phyloP scores from a whole-genome alignment of 2,797 vertebrate genomes.

The Phrynocephalus forsythii region DNA sequence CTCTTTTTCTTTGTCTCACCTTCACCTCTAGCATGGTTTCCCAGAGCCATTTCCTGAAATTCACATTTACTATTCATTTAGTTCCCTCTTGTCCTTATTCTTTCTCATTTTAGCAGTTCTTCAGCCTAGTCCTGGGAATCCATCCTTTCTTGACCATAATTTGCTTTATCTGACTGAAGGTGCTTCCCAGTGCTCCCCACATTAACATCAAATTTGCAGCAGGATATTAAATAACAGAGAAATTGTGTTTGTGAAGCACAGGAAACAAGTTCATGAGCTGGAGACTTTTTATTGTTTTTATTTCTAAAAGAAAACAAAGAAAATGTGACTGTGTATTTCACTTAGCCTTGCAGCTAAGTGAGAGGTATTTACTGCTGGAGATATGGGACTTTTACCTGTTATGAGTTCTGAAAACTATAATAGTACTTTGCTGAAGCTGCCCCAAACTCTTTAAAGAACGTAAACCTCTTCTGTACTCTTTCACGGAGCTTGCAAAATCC shows the following conservation, averaged over 20 bases:
- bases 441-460: neutral
- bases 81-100: neutral
- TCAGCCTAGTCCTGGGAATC: neutral
- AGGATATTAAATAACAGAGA: neutral
- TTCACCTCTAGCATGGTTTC: neutral
- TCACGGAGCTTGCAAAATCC: neutral
- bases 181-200: neutral
- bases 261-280: neutral
- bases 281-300: neutral
- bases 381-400: conserved; percentile 2
- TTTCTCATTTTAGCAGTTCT: conserved; percentile 14
- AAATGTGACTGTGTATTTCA: neutral
- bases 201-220: conserved; percentile 3
- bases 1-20: neutral
- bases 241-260: neutral
- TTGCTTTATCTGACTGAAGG: conserved; percentile 2
- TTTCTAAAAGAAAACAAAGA: neutral
- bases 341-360: neutral
- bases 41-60: neutral
- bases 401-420: neutral
- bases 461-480: neutral
- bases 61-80: neutral
- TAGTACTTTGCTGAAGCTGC: neutral
- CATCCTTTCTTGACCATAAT: conserved; percentile 4
- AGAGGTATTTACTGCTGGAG: neutral